phyloP scores from a whole-genome alignment of 2,113 vertebrate genomes.

The Rhinogobius similis region DNA sequence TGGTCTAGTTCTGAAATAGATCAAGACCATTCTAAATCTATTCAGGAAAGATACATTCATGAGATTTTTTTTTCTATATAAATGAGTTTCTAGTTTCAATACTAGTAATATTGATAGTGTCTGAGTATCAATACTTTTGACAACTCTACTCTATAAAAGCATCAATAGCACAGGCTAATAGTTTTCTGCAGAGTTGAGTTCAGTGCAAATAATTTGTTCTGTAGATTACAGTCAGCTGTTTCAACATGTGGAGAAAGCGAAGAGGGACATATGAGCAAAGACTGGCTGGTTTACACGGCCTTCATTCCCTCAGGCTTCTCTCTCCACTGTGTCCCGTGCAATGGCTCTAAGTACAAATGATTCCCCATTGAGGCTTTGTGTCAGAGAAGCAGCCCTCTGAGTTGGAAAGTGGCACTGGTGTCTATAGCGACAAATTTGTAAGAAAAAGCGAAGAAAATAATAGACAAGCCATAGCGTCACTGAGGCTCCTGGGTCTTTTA shows the following conservation, averaged over 20 bases:
- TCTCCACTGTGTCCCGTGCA: neutral
- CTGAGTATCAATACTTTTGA: no score
- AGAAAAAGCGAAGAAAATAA: conserved; percentile 1
- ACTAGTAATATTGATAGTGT: no score
- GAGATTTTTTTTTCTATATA: no score
- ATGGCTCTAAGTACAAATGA: neutral
- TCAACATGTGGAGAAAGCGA: neutral
- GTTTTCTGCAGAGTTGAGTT: neutral
- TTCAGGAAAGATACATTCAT: no score
- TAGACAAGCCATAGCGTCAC: neutral
- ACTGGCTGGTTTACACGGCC: neutral
- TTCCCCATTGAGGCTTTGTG: conserved; percentile 1
- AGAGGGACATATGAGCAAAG: neutral
- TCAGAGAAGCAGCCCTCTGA: neutral
- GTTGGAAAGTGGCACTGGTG: neutral
- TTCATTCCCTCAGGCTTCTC: neutral
- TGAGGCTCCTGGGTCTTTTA: neutral
- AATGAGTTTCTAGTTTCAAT: no score
- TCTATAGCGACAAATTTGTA: conserved; percentile 4
- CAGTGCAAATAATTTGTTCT: neutral
- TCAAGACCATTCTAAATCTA: no score
- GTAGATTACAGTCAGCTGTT: neutral
- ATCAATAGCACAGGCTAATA: conserved; percentile 27
- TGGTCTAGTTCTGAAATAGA: no score
- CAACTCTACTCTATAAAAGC: no score